Percentiles rank a stretch among this genome's conserved stretches.
These are phyloP conservation scores for Rhyzopertha dominica DNA, from an alignment of 1,140 invertebrate species.

Conservation along the genomic window DNA sequence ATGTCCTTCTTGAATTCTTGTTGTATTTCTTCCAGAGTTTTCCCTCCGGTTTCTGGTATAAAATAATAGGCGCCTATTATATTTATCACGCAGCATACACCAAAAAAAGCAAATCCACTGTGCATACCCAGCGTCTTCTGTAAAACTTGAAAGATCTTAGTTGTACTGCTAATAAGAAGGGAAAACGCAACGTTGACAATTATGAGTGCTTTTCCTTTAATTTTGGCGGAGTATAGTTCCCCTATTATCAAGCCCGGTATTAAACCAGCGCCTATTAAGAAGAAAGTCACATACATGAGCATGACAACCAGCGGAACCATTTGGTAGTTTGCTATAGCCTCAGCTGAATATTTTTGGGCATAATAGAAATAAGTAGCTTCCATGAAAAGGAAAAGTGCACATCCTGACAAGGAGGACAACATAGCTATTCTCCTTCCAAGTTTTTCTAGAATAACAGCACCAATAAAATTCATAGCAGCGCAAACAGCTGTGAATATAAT, in stretches of 20 bases:
- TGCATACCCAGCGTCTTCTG: neutral
- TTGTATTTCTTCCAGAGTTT: constrained; percentile 16
- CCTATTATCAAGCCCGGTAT: constrained; percentile 1
- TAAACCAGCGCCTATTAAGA: neutral
- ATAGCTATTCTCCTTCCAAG: neutral
- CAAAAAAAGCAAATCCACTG: neutral
- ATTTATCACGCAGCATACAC: neutral
- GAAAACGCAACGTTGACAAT: neutral
- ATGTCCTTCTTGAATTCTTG: too few species aligned
- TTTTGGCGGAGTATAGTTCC: constrained; percentile 11
- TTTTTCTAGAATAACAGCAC: neutral
- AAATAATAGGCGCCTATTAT: neutral
- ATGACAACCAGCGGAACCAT: neutral
- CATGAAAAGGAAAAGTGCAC: neutral
- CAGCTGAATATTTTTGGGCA: neutral
- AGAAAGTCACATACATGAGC: neutral
- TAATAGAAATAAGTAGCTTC: neutral
- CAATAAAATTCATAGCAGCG: neutral
- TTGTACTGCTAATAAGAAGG: neutral
- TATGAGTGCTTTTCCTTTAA: constrained; percentile 6
- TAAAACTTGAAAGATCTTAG: neutral
- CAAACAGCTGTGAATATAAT: neutral
- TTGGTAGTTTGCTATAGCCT: neutral
- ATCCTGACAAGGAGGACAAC: neutral
- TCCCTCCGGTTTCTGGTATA: constrained; percentile 13